phyloP scores from a whole-genome alignment of 64 coral and sea anemone species.

The Stichodactyla helianthus region DNA sequence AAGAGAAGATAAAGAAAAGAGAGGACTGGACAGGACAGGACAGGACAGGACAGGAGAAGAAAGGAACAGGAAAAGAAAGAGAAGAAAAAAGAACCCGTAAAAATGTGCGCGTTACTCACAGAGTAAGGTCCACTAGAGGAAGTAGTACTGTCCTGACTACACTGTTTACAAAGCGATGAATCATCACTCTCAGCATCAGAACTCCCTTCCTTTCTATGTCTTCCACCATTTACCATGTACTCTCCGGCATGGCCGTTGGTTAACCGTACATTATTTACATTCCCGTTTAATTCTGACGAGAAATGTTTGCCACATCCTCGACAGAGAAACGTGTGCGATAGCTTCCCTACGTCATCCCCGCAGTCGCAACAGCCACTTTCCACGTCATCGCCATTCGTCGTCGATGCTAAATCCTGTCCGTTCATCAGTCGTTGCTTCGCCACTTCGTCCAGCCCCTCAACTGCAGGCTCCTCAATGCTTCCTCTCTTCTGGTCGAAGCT shows the following conservation, averaged over 20 bases:
- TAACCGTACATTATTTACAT: slow-evolving; percentile 39
- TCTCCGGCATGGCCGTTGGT: slow-evolving; percentile 51
- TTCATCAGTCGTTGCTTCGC: slow-evolving; percentile 45
- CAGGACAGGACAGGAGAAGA: too few species aligned
- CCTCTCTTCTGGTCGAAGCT: slow-evolving; percentile 41
- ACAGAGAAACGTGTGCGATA: slow-evolving; percentile 40
- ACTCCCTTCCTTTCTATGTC: not conserved
- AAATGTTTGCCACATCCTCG: slow-evolving; percentile 66
- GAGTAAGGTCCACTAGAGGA: slow-evolving; percentile 46
- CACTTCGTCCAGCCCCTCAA: slow-evolving; percentile 51
- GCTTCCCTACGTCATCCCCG: slow-evolving; percentile 44
- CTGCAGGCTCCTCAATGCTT: slow-evolving; percentile 74
- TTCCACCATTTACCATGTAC: not conserved
- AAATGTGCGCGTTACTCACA: slow-evolving; percentile 31
- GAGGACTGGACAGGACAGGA: too few species aligned
- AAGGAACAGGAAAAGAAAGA: too few species aligned
- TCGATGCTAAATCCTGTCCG: slow-evolving; percentile 27
- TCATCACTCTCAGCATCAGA: slow-evolving; percentile 36
- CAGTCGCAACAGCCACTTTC: slow-evolving; percentile 89
- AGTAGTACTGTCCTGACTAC: slow-evolving; percentile 51
- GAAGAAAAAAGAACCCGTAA: not conserved
- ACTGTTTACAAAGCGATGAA: slow-evolving; percentile 66
- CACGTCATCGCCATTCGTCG: slow-evolving; percentile 55
- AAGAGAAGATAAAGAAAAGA: too few species aligned
- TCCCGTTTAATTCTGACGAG: slow-evolving; percentile 53